A percentile compares a stretch with the other conserved stretches of the same genome.
These are phyloP conservation scores for Lytechinus variegatus DNA, from an alignment of 35 echinoderm and acorn worm species.

Conservation along the genomic window DNA sequence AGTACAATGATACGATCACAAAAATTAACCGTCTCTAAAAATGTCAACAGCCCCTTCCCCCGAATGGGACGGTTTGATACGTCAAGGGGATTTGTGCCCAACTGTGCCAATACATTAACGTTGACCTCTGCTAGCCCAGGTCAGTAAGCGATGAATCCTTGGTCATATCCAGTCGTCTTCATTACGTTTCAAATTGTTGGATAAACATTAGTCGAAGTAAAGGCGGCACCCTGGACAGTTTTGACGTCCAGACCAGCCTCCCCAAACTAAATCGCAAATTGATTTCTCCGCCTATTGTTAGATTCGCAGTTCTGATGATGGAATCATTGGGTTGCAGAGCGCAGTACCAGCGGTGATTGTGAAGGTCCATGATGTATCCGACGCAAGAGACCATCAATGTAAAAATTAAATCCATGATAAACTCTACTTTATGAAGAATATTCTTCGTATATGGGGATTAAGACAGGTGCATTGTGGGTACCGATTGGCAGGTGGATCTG, in stretches of 20 bases:
- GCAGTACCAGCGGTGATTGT: background rate
- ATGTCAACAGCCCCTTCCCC: too few relatives aligned
- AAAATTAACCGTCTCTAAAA: too few relatives aligned
- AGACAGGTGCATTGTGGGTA: background rate
- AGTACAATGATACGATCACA: too few relatives aligned
- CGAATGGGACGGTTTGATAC: background rate
- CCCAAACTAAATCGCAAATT: background rate
- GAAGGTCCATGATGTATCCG: background rate
- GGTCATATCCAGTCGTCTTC: background rate
- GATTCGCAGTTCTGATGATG: background rate
- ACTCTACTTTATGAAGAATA: background rate
- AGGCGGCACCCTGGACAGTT: background rate
- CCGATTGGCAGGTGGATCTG: background rate
- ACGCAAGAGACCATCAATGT: background rate
- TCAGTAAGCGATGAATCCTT: background rate
- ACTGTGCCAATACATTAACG: slow-evolving; percentile 7
- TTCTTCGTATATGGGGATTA: background rate
- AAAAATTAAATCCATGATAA: background rate
- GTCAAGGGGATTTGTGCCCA: background rate
- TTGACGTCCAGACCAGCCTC: background rate
- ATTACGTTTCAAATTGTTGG: background rate
- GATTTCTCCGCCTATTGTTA: background rate
- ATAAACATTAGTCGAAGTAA: background rate
- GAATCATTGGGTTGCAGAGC: too few relatives aligned
- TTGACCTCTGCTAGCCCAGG: background rate